These are phyloP conservation scores for Lycaon pictus DNA, from an alignment of 2,113 vertebrate genomes.

Conservation along the genomic window DNA sequence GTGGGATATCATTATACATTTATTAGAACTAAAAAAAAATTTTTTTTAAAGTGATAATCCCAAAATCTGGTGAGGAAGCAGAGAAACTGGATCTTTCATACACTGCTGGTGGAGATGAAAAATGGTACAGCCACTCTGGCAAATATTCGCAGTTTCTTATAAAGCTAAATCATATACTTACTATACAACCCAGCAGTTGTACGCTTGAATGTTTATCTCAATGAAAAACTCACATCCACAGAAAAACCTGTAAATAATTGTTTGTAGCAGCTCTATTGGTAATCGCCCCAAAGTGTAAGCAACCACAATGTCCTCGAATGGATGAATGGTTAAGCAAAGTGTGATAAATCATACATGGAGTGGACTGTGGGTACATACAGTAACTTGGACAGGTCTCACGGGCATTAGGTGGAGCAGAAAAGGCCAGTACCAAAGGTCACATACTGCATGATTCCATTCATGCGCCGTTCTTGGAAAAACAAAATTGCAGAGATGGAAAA, in stretches of 20 bases:
- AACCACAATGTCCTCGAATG: not conserved
- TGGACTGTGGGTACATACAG: not conserved
- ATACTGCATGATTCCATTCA: not conserved
- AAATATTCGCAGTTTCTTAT: not conserved
- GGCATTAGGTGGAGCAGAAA: not conserved
- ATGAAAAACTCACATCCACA: not conserved
- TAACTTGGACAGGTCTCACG: not conserved
- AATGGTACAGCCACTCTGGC: not conserved
- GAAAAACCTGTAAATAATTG: not conserved
- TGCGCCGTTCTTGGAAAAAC: not conserved
- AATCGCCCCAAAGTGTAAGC: not conserved
- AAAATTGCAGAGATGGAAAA: not conserved
- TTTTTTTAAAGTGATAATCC: not conserved
- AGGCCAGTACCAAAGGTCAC: not conserved
- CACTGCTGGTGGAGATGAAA: not conserved
- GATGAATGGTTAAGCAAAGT: not conserved
- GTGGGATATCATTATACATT: not conserved
- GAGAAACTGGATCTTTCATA: not conserved
- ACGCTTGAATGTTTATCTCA: not conserved
- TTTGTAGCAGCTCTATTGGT: not conserved
- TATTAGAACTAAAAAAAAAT: not conserved
- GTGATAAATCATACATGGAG: accelerated
- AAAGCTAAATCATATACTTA: accelerated
- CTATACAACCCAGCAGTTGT: not conserved
- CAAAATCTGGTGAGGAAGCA: not conserved